Evolutionary conservation across 2,888 invertebrate genomes (phyloP).

Genomic region (Lasioglossum figueresi): DNA sequence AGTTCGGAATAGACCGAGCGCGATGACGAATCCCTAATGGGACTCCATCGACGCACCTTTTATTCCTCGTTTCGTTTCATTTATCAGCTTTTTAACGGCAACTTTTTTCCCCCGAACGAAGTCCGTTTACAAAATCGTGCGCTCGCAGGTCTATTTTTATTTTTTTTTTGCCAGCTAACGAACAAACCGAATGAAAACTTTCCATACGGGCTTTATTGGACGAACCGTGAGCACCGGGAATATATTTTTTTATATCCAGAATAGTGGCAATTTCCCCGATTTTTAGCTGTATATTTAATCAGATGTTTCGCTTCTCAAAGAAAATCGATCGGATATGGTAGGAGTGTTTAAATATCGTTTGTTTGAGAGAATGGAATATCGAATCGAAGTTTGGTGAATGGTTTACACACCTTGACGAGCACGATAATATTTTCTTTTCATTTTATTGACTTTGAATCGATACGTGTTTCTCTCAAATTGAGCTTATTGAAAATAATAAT

Average conservation of each 20-base stretch:
- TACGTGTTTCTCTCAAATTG: background rate
- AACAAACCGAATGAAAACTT: background rate
- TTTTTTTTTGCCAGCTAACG: background rate
- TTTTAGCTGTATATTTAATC: background rate
- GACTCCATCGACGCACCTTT: background rate
- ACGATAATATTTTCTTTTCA: background rate
- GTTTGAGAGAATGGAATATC: background rate
- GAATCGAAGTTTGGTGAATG: background rate
- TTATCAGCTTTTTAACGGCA: background rate
- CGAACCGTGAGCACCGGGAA: background rate
- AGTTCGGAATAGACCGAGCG: background rate
- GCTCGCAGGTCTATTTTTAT: background rate
- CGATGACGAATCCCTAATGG: conserved; percentile 7
- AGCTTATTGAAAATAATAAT: background rate
- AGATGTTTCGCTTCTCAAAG: background rate
- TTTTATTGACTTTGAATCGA: background rate
- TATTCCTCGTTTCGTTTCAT: background rate
- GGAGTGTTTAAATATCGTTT: background rate
- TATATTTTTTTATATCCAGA: background rate
- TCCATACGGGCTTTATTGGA: background rate
- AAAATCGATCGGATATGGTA: no score
- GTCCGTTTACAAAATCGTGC: background rate
- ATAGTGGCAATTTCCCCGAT: background rate
- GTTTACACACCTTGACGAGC: background rate
- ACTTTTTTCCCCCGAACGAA: background rate